These are phyloP conservation scores for Aelia acuminata DNA, from an alignment of 2,888 invertebrate genomes.

Conservation along the genomic window DNA sequence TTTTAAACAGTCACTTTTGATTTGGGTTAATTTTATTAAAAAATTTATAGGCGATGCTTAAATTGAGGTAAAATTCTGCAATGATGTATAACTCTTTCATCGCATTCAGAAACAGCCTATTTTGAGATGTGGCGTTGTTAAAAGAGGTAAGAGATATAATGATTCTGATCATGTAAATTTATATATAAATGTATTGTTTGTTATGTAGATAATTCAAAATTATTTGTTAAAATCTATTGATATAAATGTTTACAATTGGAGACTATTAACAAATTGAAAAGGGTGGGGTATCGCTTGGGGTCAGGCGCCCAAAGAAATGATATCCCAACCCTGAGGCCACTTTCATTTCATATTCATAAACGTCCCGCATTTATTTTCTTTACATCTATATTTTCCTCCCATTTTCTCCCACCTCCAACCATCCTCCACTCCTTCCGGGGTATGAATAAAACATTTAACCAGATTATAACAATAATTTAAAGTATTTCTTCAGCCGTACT, in stretches of 20 bases:
- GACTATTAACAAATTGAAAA: conserved; percentile 20
- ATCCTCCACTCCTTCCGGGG: background rate
- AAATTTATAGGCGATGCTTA: too few relatives aligned
- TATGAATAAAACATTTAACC: conserved; percentile 35
- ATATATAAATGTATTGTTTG: too few relatives aligned
- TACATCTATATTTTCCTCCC: conserved; percentile 18
- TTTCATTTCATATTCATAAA: conserved; percentile 36
- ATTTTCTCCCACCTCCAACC: background rate
- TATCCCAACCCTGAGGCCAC: background rate
- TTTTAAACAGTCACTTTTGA: too few relatives aligned
- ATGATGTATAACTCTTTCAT: too few relatives aligned
- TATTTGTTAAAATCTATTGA: background rate
- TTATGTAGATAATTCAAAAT: too few relatives aligned
- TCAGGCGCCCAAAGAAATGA: background rate
- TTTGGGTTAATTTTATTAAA: too few relatives aligned
- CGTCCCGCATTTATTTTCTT: conserved; percentile 33
- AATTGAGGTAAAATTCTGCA: too few relatives aligned
- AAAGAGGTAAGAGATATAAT: too few relatives aligned
- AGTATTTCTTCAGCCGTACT: conserved; percentile 2
- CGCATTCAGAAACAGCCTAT: too few relatives aligned
- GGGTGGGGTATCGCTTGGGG: background rate
- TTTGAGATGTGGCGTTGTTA: too few relatives aligned
- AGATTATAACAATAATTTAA: conserved; percentile 28
- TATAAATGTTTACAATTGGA: background rate
- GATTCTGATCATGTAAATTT: too few relatives aligned